Conservation (phyloP, 2,113 vertebrate genomes). For the Eulemur rufifrons region DNA sequence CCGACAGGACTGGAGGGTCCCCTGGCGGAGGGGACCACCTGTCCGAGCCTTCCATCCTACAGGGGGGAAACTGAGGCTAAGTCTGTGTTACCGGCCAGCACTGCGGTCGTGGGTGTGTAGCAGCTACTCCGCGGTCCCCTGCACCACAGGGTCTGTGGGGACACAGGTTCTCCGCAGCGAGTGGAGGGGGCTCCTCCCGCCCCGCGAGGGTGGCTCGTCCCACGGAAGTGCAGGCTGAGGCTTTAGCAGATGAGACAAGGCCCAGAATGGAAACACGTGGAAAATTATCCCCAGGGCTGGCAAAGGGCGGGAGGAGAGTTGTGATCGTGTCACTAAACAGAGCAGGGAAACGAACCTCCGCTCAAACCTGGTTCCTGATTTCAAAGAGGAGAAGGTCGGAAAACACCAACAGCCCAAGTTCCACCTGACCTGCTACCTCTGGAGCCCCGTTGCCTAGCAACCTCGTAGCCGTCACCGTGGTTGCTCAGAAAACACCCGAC, state of each 20-base stretch:
- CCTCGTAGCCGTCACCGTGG: too few species aligned
- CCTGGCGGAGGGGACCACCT: not conserved
- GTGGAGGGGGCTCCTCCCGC: not conserved
- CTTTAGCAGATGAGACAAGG: constrained; percentile 73
- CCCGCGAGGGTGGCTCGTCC: constrained; percentile 57
- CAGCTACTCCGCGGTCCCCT: not conserved
- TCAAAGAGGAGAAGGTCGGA: not conserved
- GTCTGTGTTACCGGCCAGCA: rapidly evolving
- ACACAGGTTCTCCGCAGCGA: too few species aligned
- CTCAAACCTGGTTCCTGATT: not conserved
- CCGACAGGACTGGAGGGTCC: not conserved
- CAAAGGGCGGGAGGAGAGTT: constrained; percentile 82
- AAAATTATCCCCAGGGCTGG: constrained; percentile 82
- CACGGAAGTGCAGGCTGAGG: constrained; percentile 65
- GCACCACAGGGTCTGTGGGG: too few species aligned
- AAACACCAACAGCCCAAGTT: not conserved
- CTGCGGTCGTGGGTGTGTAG: rapidly evolving
- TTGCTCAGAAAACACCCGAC: too few species aligned
- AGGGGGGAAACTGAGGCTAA: rapidly evolving
- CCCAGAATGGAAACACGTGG: constrained; percentile 80
- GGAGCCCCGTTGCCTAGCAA: too few species aligned
- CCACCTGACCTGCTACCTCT: rapidly evolving
- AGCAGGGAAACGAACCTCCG: constrained; percentile 53
- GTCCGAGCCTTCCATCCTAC: not conserved
- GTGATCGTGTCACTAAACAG: constrained; percentile 78